Percentiles rank a stretch among this genome's conserved stretches.
Evolutionary conservation across 2,113 vertebrate genomes (phyloP).

Genomic region (Pluvianellus socialis): DNA sequence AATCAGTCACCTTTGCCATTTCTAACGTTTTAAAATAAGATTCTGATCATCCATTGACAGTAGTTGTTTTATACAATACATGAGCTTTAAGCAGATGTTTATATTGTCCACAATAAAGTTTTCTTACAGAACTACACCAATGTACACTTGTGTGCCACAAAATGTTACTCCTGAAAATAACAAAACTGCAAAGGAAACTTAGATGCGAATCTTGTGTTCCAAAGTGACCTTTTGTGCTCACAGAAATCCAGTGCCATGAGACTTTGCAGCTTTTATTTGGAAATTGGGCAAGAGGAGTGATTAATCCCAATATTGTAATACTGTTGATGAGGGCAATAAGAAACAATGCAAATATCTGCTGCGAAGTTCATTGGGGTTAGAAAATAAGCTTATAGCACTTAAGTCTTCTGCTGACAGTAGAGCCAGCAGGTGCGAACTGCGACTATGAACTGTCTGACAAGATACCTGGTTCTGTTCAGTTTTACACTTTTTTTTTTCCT

Average conservation of each 20-base stretch:
- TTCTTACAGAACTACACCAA: neutral
- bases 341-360: conserved; percentile 77
- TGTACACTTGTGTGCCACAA: neutral
- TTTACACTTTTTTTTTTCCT: conserved; percentile 3
- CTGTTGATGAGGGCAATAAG: conserved; percentile 8
- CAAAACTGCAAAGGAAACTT: neutral
- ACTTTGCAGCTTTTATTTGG: conserved; percentile 52
- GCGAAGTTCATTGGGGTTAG: conserved; percentile 66
- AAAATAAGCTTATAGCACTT: conserved; percentile 75
- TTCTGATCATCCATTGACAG: conserved; percentile 74
- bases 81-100: conserved; percentile 76
- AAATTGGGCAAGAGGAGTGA: neutral
- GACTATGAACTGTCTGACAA: neutral
- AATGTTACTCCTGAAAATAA: neutral
- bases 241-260: conserved; percentile 10
- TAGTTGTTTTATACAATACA: conserved; percentile 64
- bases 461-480: conserved; percentile 12
- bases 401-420: neutral
- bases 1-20: conserved; percentile 74
- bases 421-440: neutral
- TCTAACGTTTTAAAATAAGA: conserved; percentile 68
- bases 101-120: conserved; percentile 54
- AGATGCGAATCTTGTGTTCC: neutral
- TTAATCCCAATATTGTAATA: neutral
- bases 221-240: conserved; percentile 6